Evolutionary conservation across 2,113 vertebrate genomes (phyloP).

Genomic region (Furnarius figulus): DNA sequence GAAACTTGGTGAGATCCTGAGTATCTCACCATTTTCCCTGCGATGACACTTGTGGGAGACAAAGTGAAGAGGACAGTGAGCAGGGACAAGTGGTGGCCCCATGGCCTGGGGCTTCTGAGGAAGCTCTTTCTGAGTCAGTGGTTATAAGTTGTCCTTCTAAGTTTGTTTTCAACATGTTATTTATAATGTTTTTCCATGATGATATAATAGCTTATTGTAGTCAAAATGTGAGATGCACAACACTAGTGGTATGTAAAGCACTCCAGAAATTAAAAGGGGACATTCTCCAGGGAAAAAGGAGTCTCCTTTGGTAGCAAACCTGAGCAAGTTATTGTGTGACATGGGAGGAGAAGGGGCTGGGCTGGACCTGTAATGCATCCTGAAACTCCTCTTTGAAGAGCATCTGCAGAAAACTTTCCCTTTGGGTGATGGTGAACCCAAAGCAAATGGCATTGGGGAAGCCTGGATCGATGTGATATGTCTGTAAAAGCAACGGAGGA

Average conservation of each 20-base stretch:
- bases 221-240: not conserved
- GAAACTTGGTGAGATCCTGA: not conserved
- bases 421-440: not conserved
- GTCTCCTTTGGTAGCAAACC: not conserved
- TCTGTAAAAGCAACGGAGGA: not conserved
- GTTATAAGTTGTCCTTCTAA: not conserved
- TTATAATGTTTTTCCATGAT: not conserved
- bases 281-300: not conserved
- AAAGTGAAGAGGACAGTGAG: not conserved
- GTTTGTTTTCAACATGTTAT: not conserved
- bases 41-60: not conserved
- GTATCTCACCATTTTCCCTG: not conserved
- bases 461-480: not conserved
- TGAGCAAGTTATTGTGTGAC: not conserved
- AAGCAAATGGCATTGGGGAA: not conserved
- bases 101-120: not conserved
- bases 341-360: not conserved
- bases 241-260: not conserved
- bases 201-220: not conserved
- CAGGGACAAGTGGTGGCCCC: not conserved
- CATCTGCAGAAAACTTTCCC: not conserved
- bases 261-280: not conserved
- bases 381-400: not conserved
- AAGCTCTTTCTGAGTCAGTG: not conserved
- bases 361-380: not conserved